Conservation (phyloP, 2,797 vertebrate species). For the Rousettus madagascariensis region DNA sequence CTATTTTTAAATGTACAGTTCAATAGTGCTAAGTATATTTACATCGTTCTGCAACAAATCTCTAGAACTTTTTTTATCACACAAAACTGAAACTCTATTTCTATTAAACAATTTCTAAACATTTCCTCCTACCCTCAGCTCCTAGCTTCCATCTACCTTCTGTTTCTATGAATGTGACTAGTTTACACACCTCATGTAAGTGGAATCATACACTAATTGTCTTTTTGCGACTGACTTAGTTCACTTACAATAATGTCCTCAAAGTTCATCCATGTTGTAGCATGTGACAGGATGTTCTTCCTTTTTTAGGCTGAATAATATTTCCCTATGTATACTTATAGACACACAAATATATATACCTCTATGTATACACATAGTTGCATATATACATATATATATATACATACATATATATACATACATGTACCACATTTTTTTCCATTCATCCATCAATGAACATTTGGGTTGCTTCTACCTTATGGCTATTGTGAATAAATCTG, state of each 20-base stretch:
- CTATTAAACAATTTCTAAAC: background rate
- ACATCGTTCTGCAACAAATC: background rate
- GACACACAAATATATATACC: no score
- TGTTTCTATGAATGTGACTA: background rate
- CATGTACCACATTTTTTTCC: background rate
- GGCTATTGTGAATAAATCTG: background rate
- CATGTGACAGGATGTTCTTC: background rate
- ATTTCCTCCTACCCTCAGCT: background rate
- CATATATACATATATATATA: background rate
- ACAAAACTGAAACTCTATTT: background rate
- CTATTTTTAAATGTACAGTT: background rate
- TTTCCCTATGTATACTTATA: background rate
- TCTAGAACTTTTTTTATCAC: background rate
- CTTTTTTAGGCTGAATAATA: background rate
- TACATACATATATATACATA: no score
- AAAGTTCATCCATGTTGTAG: background rate
- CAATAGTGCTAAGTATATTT: background rate
- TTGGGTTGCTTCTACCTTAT: background rate
- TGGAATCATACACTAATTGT: background rate
- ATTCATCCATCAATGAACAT: background rate
- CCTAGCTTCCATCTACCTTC: background rate
- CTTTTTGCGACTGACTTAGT: background rate
- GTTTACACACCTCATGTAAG: background rate
- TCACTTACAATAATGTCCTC: background rate
- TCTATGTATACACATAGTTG: background rate